A percentile compares a stretch with the other conserved stretches of the same genome.
These are phyloP conservation scores for Bactericera cockerelli DNA, from an alignment of 1,140 invertebrate species.

Conservation along the genomic window DNA sequence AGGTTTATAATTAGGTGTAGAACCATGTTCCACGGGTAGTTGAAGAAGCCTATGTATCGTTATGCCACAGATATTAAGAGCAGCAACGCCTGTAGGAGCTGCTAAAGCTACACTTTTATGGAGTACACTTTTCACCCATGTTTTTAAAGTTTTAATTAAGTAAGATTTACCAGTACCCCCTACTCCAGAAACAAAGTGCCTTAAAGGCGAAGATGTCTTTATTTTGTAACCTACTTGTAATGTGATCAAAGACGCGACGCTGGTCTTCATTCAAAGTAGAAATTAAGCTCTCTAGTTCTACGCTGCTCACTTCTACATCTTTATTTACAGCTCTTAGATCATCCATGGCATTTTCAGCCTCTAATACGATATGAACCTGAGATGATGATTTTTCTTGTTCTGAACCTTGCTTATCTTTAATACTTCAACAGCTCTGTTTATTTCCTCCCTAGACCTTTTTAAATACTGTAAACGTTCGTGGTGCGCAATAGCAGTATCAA, in stretches of 20 bases:
- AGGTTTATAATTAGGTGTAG: conserved; percentile 19
- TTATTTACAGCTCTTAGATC: conserved; percentile 22
- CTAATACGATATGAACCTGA: conserved; percentile 15
- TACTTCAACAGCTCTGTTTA: conserved; percentile 17
- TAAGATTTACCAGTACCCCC: conserved; percentile 23
- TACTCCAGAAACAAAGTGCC: conserved; percentile 15
- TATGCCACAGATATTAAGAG: conserved; percentile 23
- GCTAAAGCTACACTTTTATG: conserved; percentile 21
- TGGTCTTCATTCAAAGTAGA: conserved; percentile 23
- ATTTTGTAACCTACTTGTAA: conserved; percentile 7
- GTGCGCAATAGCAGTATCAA: conserved; percentile 12
- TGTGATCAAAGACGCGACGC: conserved; percentile 21
- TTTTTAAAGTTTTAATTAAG: conserved; percentile 19
- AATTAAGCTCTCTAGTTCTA: conserved; percentile 21
- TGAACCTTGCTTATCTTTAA: conserved; percentile 7
- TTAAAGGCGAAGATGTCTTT: background rate
- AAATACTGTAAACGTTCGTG: conserved; percentile 20
- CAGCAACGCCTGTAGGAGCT: conserved; percentile 24
- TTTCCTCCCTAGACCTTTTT: conserved; percentile 17
- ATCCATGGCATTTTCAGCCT: conserved; percentile 22
- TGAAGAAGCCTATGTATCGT: conserved; percentile 20
- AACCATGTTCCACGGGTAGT: conserved; percentile 21
- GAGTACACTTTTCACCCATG: conserved; percentile 17
- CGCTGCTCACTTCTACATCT: too few species aligned
- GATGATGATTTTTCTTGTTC: conserved; percentile 3